Evolutionary conservation across 2,888 invertebrate species (phyloP).

Genomic region (Agrypnus murinus): DNA sequence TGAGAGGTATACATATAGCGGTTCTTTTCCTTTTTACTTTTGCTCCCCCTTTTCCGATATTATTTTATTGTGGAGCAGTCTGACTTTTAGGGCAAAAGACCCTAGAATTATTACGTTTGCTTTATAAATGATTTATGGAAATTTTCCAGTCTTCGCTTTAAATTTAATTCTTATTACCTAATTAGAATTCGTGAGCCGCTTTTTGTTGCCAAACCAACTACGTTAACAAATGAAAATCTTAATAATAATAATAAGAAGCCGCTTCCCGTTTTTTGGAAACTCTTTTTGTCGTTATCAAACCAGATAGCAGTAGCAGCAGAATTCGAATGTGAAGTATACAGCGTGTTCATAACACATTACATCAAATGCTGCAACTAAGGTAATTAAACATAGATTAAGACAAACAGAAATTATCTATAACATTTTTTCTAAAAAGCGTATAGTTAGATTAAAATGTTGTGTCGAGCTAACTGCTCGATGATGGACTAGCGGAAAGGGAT

Average conservation of each 20-base stretch:
- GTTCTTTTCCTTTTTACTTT: conserved; percentile 20
- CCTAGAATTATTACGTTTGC: conserved; percentile 26
- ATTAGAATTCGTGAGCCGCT: conserved; percentile 14
- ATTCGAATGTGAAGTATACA: no score
- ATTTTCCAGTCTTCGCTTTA: conserved; percentile 28
- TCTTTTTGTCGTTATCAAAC: not conserved
- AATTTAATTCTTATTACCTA: conserved; percentile 26
- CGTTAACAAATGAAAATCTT: conserved; percentile 6
- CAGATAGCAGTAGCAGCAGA: no score
- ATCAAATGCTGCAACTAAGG: not conserved
- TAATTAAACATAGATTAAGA: not conserved
- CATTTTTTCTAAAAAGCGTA: no score
- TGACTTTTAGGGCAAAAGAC: conserved; percentile 21
- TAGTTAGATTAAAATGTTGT: no score
- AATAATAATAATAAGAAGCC: conserved; percentile 4
- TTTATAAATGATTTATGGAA: conserved; percentile 36
- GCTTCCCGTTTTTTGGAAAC: not conserved
- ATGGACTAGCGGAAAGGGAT: no score
- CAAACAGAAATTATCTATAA: no score
- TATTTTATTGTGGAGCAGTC: conserved; percentile 3
- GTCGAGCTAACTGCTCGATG: no score
- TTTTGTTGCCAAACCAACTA: conserved; percentile 6
- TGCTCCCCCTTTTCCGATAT: conserved; percentile 11
- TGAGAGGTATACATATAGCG: conserved; percentile 22
- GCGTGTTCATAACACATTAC: no score